Conservation (phyloP, 2,888 invertebrate species). For the Rhaphigaster nebulosa region DNA sequence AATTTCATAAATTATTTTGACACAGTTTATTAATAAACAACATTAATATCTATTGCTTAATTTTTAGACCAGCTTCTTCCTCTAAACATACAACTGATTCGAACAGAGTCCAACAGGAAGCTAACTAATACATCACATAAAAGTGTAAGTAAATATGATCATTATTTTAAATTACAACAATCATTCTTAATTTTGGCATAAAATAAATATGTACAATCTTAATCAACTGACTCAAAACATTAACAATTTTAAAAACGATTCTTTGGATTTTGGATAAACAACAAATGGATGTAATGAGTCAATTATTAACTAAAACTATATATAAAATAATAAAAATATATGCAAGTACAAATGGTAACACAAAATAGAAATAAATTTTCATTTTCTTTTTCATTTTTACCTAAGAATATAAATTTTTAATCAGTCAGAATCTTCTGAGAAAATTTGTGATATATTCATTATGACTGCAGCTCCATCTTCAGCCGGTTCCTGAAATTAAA, state of each 20-base stretch:
- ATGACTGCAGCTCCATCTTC: constrained; percentile 34
- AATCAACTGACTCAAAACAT: not conserved
- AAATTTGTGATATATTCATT: constrained; percentile 40
- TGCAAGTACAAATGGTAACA: constrained; percentile 38
- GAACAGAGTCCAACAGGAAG: not conserved
- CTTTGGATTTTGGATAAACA: not conserved
- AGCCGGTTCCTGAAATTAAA: constrained; percentile 9
- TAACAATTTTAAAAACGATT: constrained; percentile 27
- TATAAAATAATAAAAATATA: constrained; percentile 18
- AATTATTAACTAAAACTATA: constrained; percentile 28
- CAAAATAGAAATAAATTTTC: constrained; percentile 31
- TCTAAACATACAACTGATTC: not conserved
- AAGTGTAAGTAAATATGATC: not conserved
- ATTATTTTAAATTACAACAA: not conserved
- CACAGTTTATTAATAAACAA: not conserved
- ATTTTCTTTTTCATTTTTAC: not conserved
- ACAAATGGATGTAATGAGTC: not conserved
- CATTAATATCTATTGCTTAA: not conserved
- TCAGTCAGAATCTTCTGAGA: constrained; percentile 57
- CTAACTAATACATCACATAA: not conserved
- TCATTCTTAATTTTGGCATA: not conserved
- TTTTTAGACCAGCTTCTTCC: not conserved
- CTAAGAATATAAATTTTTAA: constrained; percentile 32
- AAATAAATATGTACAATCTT: constrained; percentile 12
- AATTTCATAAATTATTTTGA: not conserved